Evolutionary conservation across 2,797 vertebrate species (phyloP).

Genomic region (Sciaenops ocellatus): DNA sequence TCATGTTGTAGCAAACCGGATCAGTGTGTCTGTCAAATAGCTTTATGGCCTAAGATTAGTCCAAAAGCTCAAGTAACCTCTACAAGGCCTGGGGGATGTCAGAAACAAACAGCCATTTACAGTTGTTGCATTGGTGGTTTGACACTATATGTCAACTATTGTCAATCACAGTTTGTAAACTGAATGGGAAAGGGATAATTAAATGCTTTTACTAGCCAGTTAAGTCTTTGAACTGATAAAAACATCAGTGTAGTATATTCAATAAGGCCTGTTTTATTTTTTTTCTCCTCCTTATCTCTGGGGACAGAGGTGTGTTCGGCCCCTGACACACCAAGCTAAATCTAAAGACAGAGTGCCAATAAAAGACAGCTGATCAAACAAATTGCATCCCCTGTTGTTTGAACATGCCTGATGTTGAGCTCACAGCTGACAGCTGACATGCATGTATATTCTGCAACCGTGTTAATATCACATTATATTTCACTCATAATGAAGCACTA

Average conservation of each 20-base stretch:
- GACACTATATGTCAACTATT: constrained; percentile 1
- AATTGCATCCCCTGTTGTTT: neutral
- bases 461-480: neutral
- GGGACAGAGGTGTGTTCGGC: neutral
- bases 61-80: constrained; percentile 76
- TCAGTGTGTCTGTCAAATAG: constrained; percentile 72
- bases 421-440: neutral
- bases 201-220: neutral
- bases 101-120: constrained; percentile 55
- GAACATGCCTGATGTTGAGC: neutral
- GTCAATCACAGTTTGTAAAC: constrained; percentile 14
- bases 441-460: neutral
- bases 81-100: constrained; percentile 50
- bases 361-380: neutral
- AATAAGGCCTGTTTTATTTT: neutral
- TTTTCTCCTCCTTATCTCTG: neutral
- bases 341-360: neutral
- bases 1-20: constrained; percentile 68
- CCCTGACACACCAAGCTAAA: neutral
- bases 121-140: constrained; percentile 34
- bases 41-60: constrained; percentile 79
- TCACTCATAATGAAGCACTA: neutral
- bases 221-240: neutral
- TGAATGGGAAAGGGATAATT: neutral
- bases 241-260: neutral